Percentiles rank a stretch among this genome's conserved stretches.
phyloP scores from a whole-genome alignment of 2,113 vertebrate genomes.

The Solea solea region DNA sequence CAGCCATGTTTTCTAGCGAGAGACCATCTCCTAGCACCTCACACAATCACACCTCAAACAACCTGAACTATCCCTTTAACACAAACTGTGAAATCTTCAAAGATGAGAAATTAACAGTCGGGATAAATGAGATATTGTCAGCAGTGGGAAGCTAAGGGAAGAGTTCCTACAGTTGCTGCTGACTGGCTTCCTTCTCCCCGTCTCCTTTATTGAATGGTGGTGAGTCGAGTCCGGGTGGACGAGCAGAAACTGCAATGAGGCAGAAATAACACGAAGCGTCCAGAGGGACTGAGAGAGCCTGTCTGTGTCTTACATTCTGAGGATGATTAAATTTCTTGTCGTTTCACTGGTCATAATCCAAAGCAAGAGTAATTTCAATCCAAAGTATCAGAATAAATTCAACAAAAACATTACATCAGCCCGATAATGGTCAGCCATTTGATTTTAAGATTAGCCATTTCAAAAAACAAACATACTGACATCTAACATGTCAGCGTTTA shows the following conservation, averaged over 20 bases:
- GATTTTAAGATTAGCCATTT: no score
- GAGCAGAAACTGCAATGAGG: conserved; percentile 47
- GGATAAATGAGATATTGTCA: background rate
- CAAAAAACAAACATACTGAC: no score
- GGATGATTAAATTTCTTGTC: background rate
- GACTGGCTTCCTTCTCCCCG: conserved; percentile 36
- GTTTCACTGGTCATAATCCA: background rate
- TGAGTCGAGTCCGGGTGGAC: conserved; percentile 7
- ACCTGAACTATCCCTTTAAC: background rate
- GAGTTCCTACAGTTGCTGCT: conserved; percentile 42
- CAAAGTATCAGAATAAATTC: background rate
- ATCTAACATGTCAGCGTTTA: no score
- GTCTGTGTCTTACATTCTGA: conserved; percentile 9
- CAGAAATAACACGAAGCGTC: conserved; percentile 36
- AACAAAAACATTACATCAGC: no score
- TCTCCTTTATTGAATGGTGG: conserved; percentile 39
- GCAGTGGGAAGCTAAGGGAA: background rate
- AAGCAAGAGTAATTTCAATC: background rate
- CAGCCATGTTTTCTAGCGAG: no score
- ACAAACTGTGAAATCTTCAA: background rate
- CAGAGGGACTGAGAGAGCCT: conserved; percentile 3
- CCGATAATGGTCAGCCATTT: no score
- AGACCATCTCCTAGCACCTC: background rate
- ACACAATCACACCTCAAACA: background rate
- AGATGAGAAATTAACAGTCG: background rate